phyloP scores from a whole-genome alignment of 1,140 invertebrate genomes.

The Anastrepha obliqua region DNA sequence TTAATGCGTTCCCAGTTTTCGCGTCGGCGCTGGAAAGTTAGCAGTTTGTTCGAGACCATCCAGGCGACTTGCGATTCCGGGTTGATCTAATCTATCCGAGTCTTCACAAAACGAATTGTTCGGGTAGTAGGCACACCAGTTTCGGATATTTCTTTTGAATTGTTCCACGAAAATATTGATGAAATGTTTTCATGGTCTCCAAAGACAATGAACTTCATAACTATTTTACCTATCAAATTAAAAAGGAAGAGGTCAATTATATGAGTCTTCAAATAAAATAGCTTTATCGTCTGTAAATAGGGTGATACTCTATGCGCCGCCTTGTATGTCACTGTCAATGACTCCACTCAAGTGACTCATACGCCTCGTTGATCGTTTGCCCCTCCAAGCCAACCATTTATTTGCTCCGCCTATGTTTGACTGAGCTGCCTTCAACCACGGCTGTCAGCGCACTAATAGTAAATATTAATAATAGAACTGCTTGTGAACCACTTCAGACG shows the following conservation, averaged over 20 bases:
- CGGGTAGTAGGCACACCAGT: too few species aligned
- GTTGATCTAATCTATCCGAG: too few species aligned
- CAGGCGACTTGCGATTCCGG: too few species aligned
- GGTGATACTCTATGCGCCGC: background rate
- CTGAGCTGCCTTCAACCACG: background rate
- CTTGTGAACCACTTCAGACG: slow-evolving; percentile 12
- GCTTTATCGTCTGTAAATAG: background rate
- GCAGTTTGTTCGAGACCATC: too few species aligned
- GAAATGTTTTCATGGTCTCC: too few species aligned
- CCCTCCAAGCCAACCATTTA: background rate
- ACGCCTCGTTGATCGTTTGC: background rate
- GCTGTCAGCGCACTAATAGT: slow-evolving; percentile 8
- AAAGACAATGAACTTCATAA: too few species aligned
- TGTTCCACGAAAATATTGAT: too few species aligned
- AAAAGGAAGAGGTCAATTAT: background rate
- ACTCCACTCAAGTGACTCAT: slow-evolving; percentile 47
- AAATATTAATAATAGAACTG: slow-evolving; percentile 19
- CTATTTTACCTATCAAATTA: too few species aligned
- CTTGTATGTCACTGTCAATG: background rate
- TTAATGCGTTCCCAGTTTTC: too few species aligned
- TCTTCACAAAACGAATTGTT: too few species aligned
- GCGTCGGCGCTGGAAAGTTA: too few species aligned
- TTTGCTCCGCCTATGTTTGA: background rate
- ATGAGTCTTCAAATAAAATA: background rate
- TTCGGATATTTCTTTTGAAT: too few species aligned